Base-by-base conservation (phyloP, 2,888 invertebrate species). In the Margaritifera margaritifera region DNA sequence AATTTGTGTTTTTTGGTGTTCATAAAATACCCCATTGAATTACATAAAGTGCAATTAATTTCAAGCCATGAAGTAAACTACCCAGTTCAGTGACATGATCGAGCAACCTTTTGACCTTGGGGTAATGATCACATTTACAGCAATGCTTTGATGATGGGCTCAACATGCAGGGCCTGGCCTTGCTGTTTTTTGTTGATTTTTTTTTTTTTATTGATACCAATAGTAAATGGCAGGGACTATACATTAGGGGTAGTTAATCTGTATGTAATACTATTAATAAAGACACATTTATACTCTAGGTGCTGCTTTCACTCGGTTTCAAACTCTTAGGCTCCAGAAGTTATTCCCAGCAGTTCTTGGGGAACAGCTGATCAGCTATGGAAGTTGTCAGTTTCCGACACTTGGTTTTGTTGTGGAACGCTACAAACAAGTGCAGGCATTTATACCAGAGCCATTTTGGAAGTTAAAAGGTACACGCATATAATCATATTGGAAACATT, bases 331-430 rank as follows among this genome's bases (percentile, higher is more conserved):
- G 19, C 91, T 99, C 8, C 94, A 95, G 87, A 93, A 93, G 71
- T 86, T 89, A 25, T 91, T 91, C 79, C 91, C 91, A 0, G 80
- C 84, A 52, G 82, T 87, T 1, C 78, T 91, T 57, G 92, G 93
- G 0, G 93, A 95, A 67, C 94, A 94, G 88, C 89, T 98, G 2
- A 94, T 99, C 61, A 99, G 98, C 90, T 99, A 99, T 89, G 99
- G 99, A 3, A 97, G 97, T 70, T 99, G 99, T 87, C 99, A 99
- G 90, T 99, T 99, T 90, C 99, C 99, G 6, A 99, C 99, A 0
- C 91, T 99, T n/a, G 99, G 99, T 2, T 99, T 99, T 92, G 98
- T 99, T n/a, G 99, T 98, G 0, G 98, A 99, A 89, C 92, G 99
- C 64, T 99, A 95, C 88, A 94, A 96, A 87, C 96, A 96, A 73